Evolutionary conservation across 2,113 vertebrate species (phyloP), one percentile per base, ranked within the genome.

Genomic region (Chiloscyllium plagiosum): DNA sequence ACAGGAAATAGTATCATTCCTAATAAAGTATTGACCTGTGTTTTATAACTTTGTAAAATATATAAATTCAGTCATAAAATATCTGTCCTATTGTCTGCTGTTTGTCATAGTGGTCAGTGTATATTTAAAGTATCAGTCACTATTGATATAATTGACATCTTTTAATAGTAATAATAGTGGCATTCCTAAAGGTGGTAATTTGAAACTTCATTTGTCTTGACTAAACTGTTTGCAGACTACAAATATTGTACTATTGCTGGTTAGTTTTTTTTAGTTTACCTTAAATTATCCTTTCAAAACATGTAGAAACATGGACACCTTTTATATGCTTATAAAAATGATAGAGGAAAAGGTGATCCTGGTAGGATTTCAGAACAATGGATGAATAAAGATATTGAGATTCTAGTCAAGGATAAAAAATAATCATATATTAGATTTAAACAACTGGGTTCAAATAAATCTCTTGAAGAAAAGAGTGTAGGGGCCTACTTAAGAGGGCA

Each of bases 1-100:
- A 72, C 72, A 42, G 94, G 26, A 47, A 95, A 33, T 93, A 93
- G 33, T 52, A 72, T 72, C 68, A 95, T 94, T 94, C 92, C 68
- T 94, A 47, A 68, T 22, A 69, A 94, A 94, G 66, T 94, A 94
- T 29, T 95, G 66, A 95, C 24, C 69, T 76, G 42, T 72, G 94
- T 95, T 95, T 95, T 95, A 95, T 95, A 95, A 95, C 69, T 95
- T 95, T 95, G 69, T 95, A 95, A 95, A 95, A 72, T 95, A 95
- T 93, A 65, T 95, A 52, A 95, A 95, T 72, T 95, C 72, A 95
- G 52, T 47, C 94, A 66, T 65, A 95, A 95, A 52, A 95, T 95
- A 95, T 95, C 66, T 68, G n/a, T 50, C 42, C 3, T 95, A 52
- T 72, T 95, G 69, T 95, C 69, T 95, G 69, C 69, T 50, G 80